Evolutionary conservation across 2,797 vertebrate genomes (phyloP).

Genomic region (Peromyscus melanophrys): DNA sequence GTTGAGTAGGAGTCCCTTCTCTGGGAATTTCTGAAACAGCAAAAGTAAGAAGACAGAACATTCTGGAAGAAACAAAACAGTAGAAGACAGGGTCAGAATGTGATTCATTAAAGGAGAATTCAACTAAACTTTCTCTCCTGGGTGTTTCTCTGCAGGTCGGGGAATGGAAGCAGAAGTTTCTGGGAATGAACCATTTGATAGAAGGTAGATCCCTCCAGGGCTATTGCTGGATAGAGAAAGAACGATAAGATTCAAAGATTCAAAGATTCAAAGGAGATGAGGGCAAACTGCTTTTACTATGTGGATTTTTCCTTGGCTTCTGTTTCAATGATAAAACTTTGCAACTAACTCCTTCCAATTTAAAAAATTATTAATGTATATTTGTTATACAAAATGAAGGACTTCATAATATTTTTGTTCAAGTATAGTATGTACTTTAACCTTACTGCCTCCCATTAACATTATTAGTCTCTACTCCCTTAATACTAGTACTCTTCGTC

Average conservation of each 20-base stretch:
- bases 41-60: not conserved
- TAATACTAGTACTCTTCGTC: not conserved
- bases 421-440: not conserved
- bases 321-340: not conserved
- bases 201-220: not conserved
- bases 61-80: slow-evolving; percentile 29
- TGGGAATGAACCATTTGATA: slow-evolving; percentile 18
- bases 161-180: slow-evolving; percentile 30
- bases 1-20: not conserved
- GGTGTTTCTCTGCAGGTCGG: not conserved
- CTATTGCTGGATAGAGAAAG: not conserved
- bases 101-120: slow-evolving; percentile 14
- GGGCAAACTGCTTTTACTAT: not conserved
- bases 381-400: not conserved
- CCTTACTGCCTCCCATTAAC: not conserved
- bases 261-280: not conserved
- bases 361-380: not conserved
- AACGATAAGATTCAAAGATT: no score
- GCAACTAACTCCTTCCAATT: not conserved
- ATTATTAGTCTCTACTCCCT: not conserved
- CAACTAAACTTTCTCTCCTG: not conserved
- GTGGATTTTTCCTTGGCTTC: not conserved
- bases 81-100: slow-evolving; percentile 23
- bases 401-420: not conserved
- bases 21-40: not conserved